A percentile compares a stretch with the other conserved stretches of the same genome.
phyloP scores from a whole-genome alignment of 2,888 invertebrate species.

The Cephus nigrinus region DNA sequence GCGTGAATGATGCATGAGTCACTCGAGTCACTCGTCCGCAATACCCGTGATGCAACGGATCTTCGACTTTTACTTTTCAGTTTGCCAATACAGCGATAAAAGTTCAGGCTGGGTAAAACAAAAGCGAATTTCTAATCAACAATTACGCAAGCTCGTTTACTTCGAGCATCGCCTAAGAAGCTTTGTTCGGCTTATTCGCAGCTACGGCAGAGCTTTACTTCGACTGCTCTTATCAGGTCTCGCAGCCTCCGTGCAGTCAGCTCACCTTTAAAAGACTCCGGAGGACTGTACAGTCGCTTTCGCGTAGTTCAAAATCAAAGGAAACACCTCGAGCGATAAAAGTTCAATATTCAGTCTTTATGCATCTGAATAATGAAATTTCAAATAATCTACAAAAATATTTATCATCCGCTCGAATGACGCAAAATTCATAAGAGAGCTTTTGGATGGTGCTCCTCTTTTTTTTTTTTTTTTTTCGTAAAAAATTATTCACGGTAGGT shows the following conservation, averaged over 20 bases:
- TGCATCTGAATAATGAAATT: too few species aligned
- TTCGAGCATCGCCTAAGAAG: conserved; percentile 20
- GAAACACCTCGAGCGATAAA: too few species aligned
- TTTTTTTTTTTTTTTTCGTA: too few species aligned
- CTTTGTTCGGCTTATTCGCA: conserved; percentile 25
- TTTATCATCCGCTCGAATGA: too few species aligned
- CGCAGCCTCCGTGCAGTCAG: neutral
- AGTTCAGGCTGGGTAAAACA: neutral
- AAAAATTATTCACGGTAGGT: too few species aligned
- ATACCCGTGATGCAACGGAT: neutral
- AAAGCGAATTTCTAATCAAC: neutral
- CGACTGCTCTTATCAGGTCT: neutral
- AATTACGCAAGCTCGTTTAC: conserved; percentile 13
- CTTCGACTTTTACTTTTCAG: neutral
- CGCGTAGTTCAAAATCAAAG: neutral
- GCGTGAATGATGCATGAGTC: neutral
- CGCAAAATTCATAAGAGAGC: too few species aligned
- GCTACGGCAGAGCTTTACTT: neutral
- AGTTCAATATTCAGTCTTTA: too few species aligned
- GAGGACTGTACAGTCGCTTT: neutral
- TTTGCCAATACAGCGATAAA: neutral
- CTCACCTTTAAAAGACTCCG: neutral
- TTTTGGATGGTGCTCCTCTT: too few species aligned
- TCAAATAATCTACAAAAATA: too few species aligned
- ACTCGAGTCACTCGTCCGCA: neutral